Percentiles rank a stretch among this genome's conserved stretches.
Evolutionary conservation across 2,888 invertebrate genomes (phyloP).

Genomic region (Melanchra persicariae): DNA sequence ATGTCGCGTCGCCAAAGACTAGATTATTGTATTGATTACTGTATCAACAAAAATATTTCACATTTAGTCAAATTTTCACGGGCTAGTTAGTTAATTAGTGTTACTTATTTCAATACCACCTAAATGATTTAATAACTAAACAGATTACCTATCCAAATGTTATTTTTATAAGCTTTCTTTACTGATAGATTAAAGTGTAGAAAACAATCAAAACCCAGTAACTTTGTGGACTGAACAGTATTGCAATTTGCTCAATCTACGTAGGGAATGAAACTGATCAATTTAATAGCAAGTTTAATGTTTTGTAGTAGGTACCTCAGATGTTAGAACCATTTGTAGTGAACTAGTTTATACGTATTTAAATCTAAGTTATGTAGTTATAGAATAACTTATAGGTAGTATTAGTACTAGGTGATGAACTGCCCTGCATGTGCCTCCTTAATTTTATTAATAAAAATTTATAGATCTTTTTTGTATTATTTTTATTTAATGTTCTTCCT

Average conservation of each 20-base stretch:
- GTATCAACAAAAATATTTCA: slow-evolving; percentile 18
- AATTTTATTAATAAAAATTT: slow-evolving; percentile 60
- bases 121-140: slow-evolving; percentile 10
- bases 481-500: not conserved
- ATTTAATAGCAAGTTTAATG: slow-evolving; percentile 47
- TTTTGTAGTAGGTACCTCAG: slow-evolving; percentile 48
- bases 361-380: slow-evolving; percentile 31
- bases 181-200: slow-evolving; percentile 12
- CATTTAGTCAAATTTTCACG: slow-evolving; percentile 17
- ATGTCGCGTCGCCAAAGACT: slow-evolving; percentile 59
- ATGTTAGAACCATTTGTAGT: slow-evolving; percentile 36
- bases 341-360: slow-evolving; percentile 17
- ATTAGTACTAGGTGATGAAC: slow-evolving; percentile 53
- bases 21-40: slow-evolving; percentile 23
- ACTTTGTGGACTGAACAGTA: slow-evolving; percentile 60
- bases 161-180: slow-evolving; percentile 44
- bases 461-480: slow-evolving; percentile 21
- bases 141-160: slow-evolving; percentile 13
- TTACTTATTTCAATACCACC: slow-evolving; percentile 3
- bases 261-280: slow-evolving; percentile 51
- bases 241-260: slow-evolving; percentile 67
- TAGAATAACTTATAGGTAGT: slow-evolving; percentile 24
- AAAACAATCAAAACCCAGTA: slow-evolving; percentile 23
- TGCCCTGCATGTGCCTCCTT: slow-evolving; percentile 66
- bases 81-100: slow-evolving; percentile 17